These are phyloP conservation scores for Dermolepida albohirtum DNA, from an alignment of 2,888 invertebrate species.

Conservation along the genomic window DNA sequence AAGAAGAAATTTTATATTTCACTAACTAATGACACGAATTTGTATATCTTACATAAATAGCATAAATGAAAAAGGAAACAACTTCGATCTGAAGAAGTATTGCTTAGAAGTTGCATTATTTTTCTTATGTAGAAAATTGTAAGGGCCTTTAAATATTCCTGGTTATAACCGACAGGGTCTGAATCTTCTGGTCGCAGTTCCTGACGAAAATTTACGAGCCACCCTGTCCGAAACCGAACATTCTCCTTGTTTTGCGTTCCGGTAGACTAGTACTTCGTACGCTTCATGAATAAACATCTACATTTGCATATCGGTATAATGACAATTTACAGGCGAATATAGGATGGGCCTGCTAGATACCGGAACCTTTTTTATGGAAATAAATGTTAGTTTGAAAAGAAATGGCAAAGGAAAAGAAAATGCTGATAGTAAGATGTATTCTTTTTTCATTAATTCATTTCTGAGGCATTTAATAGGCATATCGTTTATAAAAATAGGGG, in stretches of 20 bases:
- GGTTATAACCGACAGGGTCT: constrained; percentile 5
- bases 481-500: too few species aligned
- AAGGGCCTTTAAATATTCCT: constrained; percentile 26
- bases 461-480: too few species aligned
- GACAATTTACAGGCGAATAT: constrained; percentile 55
- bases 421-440: too few species aligned
- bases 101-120: constrained; percentile 20
- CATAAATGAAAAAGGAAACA: not conserved
- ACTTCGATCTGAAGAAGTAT: constrained; percentile 1
- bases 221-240: not conserved
- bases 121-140: constrained; percentile 23
- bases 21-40: too few species aligned
- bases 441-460: too few species aligned
- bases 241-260: constrained; percentile 27
- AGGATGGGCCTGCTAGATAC: constrained; percentile 12
- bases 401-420: too few species aligned
- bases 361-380: constrained; percentile 9
- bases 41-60: too few species aligned
- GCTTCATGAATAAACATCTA: constrained; percentile 56
- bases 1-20: too few species aligned
- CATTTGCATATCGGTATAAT: constrained; percentile 58
- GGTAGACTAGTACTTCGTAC: constrained; percentile 16
- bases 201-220: constrained; percentile 29
- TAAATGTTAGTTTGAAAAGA: not conserved
- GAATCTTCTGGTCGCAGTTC: constrained; percentile 27